Base-by-base conservation (phyloP, 1,140 invertebrate species). In the Hesperophylax magnus region DNA sequence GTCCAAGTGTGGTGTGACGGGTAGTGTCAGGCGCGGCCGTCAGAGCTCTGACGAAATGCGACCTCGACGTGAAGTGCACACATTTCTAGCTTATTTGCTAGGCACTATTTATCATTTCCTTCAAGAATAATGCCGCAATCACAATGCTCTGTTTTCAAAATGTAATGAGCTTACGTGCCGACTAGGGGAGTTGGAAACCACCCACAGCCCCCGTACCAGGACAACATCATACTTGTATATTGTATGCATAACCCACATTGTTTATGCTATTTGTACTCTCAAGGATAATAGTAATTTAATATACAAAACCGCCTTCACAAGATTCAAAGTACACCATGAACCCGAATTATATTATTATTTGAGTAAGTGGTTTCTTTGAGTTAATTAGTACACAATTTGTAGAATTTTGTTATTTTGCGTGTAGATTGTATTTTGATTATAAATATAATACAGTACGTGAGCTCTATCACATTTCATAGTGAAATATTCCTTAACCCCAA, bases 61-160 rank as follows among this genome's bases (percentile, higher is more conserved):
- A 52, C 14, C 39, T 71, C 17, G 20, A 0, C 20, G 5, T 24
- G 39, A 47, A 14, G 1, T 69, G 34, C 69, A 18, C 9, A 75
- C 17, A 27, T 75, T 75, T 75, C 27, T 52, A 54, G 71, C 61
- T 58, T 71, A 39, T 71, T 71, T 71, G 39, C 18, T 52, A 39
- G 7, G 67, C 20, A 18, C 77, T 79, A 71, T 79, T 81, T 74
- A 78, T 74, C 76, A 78, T 81, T 72, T 71, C 65, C 39, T 77
- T 77, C 63, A 3, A 39, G 67, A 81, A 78, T 76, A 78, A 81
- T 78, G 52, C 58, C 52, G 60, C 74, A 69, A 69, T 81, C 79
- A 76, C 54, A 72, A 78, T 71, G 67, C 60, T 53, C 22, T 67
- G 53, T 69, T 65, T 61, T 65, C 58, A 54, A 65, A 80, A 80